Evolutionary conservation across 2,113 vertebrate genomes (phyloP).

Genomic region (Trochalopteron elliotii): DNA sequence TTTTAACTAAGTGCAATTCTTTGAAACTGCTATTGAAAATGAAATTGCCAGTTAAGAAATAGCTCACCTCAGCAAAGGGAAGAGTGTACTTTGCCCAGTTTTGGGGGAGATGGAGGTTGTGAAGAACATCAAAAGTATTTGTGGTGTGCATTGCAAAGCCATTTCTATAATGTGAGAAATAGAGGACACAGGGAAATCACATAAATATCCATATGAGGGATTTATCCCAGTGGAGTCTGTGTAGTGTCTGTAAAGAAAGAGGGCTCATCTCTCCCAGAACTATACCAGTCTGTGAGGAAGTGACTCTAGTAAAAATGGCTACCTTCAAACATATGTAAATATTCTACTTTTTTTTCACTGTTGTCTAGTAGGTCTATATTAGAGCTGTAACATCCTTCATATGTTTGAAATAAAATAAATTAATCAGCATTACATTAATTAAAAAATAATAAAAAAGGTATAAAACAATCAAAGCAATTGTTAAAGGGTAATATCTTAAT

Average conservation of each 20-base stretch:
- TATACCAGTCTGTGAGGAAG: not conserved
- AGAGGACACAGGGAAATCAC: not conserved
- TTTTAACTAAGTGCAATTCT: not conserved
- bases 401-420: not conserved
- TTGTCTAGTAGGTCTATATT: not conserved
- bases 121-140: not conserved
- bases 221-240: not conserved
- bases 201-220: not conserved
- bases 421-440: not conserved
- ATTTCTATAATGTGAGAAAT: not conserved
- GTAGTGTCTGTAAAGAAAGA: not conserved
- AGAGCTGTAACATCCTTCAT: not conserved
- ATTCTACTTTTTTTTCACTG: not conserved
- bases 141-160: not conserved
- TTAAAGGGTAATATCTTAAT: not conserved
- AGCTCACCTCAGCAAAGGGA: not conserved
- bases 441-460: not conserved
- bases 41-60: not conserved
- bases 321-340: not conserved
- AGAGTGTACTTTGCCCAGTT: not conserved
- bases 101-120: not conserved
- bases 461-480: not conserved
- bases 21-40: not conserved
- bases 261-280: not conserved
- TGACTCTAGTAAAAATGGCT: not conserved